phyloP scores from a whole-genome alignment of 2,113 vertebrate genomes.

The Furnarius figulus region DNA sequence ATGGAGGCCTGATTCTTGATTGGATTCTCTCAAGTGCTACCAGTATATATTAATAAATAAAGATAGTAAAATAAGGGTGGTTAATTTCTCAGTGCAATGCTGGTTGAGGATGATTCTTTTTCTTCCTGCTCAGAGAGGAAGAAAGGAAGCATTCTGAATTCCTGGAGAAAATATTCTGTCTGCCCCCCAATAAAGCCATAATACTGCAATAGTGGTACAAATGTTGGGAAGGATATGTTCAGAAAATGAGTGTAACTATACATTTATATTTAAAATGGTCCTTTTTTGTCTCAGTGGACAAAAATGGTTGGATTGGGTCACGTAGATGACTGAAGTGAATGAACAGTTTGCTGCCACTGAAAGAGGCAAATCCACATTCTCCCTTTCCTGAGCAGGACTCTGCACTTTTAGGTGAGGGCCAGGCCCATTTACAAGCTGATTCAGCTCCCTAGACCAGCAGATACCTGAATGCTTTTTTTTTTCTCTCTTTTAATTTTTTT shows the following conservation, averaged over 20 bases:
- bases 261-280: background rate
- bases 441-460: background rate
- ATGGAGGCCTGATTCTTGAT: background rate
- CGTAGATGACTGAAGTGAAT: rapidly evolving
- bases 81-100: background rate
- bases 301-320: background rate
- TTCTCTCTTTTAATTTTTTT: too few species aligned
- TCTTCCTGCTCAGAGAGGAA: background rate
- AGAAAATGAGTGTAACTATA: background rate
- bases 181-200: background rate
- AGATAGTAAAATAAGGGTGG: background rate
- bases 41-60: background rate
- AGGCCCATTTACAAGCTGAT: background rate
- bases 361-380: background rate
- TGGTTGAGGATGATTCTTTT: background rate
- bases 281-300: background rate
- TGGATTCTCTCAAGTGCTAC: background rate
- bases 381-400: background rate
- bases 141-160: background rate
- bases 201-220: background rate
- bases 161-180: background rate
- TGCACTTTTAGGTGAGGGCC: background rate
- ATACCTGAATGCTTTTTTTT: background rate
- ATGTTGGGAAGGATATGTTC: background rate
- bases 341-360: background rate